A percentile compares a stretch with the other conserved stretches of the same genome.
Conservation (phyloP, 2,113 vertebrate genomes). For the Smithornis capensis region DNA sequence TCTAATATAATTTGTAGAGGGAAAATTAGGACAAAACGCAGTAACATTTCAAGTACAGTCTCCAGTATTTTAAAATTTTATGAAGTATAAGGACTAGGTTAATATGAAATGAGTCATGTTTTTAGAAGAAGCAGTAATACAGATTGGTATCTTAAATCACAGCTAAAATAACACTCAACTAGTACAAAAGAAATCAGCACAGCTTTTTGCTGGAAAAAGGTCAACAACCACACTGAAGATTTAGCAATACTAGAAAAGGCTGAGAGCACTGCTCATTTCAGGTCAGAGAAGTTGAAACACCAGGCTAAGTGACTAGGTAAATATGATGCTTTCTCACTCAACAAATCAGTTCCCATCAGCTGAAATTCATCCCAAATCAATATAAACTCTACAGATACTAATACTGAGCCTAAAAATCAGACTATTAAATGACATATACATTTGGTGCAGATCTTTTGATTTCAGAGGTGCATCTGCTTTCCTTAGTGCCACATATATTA, state of each 20-base stretch:
- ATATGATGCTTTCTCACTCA: not conserved
- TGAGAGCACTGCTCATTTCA: not conserved
- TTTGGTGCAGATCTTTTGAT: not conserved
- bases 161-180: not conserved
- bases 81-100: conserved; percentile 59
- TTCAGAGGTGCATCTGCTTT: not conserved
- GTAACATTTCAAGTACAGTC: conserved; percentile 35
- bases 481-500: not conserved
- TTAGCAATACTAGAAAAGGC: not conserved
- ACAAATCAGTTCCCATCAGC: not conserved
- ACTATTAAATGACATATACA: not conserved
- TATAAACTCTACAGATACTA: not conserved
- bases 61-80: conserved; percentile 62
- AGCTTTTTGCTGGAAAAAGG: not conserved
- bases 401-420: not conserved
- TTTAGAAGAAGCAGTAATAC: conserved; percentile 54
- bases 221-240: not conserved
- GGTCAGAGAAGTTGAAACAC: not conserved
- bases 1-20: conserved; percentile 32
- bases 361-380: not conserved
- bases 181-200: not conserved
- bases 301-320: not conserved
- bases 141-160: conserved; percentile 23
- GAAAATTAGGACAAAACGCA: conserved; percentile 55
- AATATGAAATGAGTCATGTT: conserved; percentile 53